These are phyloP conservation scores for Microcebus jonahi DNA, from an alignment of 2,113 vertebrate species.

Conservation along the genomic window DNA sequence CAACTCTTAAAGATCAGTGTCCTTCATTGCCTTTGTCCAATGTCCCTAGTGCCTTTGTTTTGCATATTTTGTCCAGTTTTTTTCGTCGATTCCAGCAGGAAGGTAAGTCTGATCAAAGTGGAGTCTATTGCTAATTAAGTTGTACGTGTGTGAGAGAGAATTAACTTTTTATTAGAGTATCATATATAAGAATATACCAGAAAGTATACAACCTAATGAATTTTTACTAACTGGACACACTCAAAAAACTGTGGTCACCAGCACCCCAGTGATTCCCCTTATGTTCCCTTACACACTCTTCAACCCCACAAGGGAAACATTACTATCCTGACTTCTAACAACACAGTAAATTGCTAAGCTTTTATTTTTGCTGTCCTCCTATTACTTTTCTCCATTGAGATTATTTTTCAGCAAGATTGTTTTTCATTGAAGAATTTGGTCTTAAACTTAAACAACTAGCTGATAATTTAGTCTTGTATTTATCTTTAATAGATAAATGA, in stretches of 20 bases:
- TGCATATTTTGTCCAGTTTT: slow-evolving; percentile 21
- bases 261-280: background rate
- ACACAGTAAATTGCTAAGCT: background rate
- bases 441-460: slow-evolving; percentile 56
- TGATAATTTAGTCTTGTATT: slow-evolving; percentile 53
- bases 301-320: background rate
- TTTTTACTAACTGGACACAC: background rate
- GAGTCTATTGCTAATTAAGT: slow-evolving; percentile 1
- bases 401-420: background rate
- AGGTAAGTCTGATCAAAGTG: slow-evolving; percentile 2
- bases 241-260: background rate
- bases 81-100: background rate
- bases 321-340: background rate
- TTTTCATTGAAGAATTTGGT: slow-evolving; percentile 45
- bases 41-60: slow-evolving; percentile 22
- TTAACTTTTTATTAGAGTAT: slow-evolving; percentile 33
- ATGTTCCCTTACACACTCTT: background rate
- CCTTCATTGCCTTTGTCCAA: background rate
- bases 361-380: background rate
- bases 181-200: slow-evolving; percentile 15
- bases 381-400: background rate
- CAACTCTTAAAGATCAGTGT: background rate
- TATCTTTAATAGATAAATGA: slow-evolving; percentile 83
- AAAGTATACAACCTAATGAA: background rate
- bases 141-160: background rate